Base-by-base conservation (phyloP, 1,140 invertebrate species). In the Paramacrobiotus metropolitanus region DNA sequence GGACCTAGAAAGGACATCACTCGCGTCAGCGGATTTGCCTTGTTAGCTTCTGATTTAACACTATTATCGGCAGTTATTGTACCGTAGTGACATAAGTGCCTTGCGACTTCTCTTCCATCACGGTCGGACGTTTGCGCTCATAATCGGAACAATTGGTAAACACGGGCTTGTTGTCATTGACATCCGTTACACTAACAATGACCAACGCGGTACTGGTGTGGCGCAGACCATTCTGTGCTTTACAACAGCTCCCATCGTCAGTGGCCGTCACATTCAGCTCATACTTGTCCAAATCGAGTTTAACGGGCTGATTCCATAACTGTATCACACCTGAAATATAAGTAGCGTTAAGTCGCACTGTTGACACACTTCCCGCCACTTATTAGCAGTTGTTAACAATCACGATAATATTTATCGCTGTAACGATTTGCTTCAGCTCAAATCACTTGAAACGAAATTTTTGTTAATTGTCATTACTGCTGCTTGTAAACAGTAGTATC, bases 141-240 rank as follows among this genome's bases (percentile, higher is more conserved):
- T 93, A 93, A 2, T 82, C 87, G 0, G 81, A 80, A 70, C 89
- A 93, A 65, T 92, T 87, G 71, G 89, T 86, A 68, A 94, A 94
- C 29, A 89, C 82, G 0, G 89, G 88, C 68, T 91, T 92, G 69
- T 92, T 92, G 66, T 93, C 88, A 69, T 93, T 94, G 0, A 93
- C 88, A 69, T 94, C 90, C 0, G 89, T 93, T 48, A 94, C 92
- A 68, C 92, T 92, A 0, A 94, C 89, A 1, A 93, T 89, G 1
- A 93, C 88, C 0, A 93, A 86, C n/a, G 88, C 89, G 0, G 88
- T 92, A 24, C 84, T 87, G 0, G 87, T 92, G 68, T 93, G 88
- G 30, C 59, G 60, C 63, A 87, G 85, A 0, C 83, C 87, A 0
- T 78, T 82, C 0, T 87, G 87, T 65, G 87, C 85, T 1, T 82